Conservation (phyloP, 1,140 invertebrate species). For the Globodera ellingtonae region DNA sequence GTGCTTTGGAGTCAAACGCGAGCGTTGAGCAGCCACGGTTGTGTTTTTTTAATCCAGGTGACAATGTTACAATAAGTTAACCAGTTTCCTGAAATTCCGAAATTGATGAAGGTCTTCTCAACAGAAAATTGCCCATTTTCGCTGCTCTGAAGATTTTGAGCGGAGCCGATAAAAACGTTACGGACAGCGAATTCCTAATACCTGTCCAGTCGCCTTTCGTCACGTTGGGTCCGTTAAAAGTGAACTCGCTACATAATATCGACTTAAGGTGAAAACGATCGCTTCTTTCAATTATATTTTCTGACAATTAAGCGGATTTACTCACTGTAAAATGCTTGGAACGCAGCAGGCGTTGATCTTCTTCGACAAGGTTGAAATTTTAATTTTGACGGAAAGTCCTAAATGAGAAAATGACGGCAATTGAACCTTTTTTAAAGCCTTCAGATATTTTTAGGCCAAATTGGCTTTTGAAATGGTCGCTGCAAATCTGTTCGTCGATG, state of each 20-base stretch:
- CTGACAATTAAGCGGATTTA: conserved; percentile 6
- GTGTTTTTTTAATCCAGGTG: background rate
- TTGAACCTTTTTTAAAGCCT: background rate
- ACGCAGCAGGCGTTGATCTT: conserved; percentile 29
- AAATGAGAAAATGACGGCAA: too few relatives aligned
- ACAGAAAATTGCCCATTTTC: conserved; percentile 11
- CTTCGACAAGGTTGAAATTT: conserved; percentile 34
- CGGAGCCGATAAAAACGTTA: conserved; percentile 9
- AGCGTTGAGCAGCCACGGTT: background rate
- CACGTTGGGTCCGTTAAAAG: conserved; percentile 15
- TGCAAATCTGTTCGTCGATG: background rate
- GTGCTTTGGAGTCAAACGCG: background rate
- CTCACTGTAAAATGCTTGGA: conserved; percentile 5
- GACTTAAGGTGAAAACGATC: background rate
- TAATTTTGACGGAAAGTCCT: too few relatives aligned
- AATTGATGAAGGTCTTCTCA: background rate
- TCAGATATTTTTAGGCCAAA: conserved; percentile 17
- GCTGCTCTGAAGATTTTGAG: conserved; percentile 14
- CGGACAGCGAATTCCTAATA: conserved; percentile 7
- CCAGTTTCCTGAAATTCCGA: background rate
- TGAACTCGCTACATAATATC: conserved; percentile 7
- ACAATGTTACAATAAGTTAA: background rate
- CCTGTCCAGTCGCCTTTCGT: conserved; percentile 13
- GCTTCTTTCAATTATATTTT: background rate
- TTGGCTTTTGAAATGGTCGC: conserved; percentile 26